These are phyloP conservation scores for Megaleporinus macrocephalus DNA, from an alignment of 2,113 vertebrate genomes.

Conservation along the genomic window DNA sequence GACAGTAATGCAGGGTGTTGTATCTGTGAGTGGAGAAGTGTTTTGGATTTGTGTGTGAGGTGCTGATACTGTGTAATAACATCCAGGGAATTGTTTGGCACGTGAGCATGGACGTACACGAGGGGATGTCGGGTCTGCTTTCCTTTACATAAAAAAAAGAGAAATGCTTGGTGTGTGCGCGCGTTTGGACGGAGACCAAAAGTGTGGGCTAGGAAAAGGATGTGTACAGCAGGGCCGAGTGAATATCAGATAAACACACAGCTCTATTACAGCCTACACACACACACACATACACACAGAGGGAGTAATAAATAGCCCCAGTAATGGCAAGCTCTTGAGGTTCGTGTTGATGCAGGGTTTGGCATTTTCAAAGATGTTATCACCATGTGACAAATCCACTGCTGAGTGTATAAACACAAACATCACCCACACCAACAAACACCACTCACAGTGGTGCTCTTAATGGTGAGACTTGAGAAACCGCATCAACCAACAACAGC, in stretches of 20 bases:
- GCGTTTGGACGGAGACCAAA: constrained; percentile 26
- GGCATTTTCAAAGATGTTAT: constrained; percentile 55
- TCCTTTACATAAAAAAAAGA: constrained; percentile 22
- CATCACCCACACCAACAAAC: constrained; percentile 37
- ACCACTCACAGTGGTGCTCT: neutral
- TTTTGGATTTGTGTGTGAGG: constrained; percentile 26
- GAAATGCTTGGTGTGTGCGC: constrained; percentile 5
- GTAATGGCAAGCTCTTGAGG: constrained; percentile 24
- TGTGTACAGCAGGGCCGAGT: constrained; percentile 45
- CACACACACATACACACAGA: constrained; percentile 23
- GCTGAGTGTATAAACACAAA: constrained; percentile 43
- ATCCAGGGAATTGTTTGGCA: constrained; percentile 14
- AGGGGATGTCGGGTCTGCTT: constrained; percentile 4
- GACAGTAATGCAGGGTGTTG: constrained; percentile 69
- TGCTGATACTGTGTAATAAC: neutral
- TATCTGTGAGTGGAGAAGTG: constrained; percentile 60
- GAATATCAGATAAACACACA: constrained; percentile 34
- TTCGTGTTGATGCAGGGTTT: constrained; percentile 50
- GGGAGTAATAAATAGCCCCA: constrained; percentile 15
- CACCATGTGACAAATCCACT: constrained; percentile 55
- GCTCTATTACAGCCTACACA: constrained; percentile 49
- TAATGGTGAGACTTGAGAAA: constrained; percentile 4
- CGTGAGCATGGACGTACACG: constrained; percentile 5
- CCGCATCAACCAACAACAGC: constrained; percentile 8
- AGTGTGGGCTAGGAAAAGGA: constrained; percentile 56